These are phyloP conservation scores for Telenomus remus DNA, from an alignment of 1,140 invertebrate genomes.

Conservation along the genomic window DNA sequence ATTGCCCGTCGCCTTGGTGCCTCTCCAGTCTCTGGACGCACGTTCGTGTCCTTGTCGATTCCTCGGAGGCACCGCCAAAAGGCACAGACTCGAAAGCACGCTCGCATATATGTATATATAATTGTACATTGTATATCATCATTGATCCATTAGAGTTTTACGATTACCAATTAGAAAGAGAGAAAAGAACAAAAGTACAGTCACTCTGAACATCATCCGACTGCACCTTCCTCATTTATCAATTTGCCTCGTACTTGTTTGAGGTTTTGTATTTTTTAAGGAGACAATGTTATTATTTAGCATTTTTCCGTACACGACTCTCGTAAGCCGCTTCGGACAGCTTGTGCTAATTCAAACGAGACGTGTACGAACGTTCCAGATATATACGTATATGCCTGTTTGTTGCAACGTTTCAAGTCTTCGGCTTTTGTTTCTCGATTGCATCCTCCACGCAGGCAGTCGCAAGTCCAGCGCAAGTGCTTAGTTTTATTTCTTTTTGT, in stretches of 20 bases:
- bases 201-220: no score
- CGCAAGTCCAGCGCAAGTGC: background rate
- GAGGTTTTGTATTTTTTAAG: no score
- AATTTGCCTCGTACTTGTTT: conserved; percentile 12
- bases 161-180: conserved; percentile 12
- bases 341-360: conserved; percentile 26
- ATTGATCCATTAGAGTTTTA: background rate
- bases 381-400: conserved; percentile 45
- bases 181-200: no score
- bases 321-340: conserved; percentile 13
- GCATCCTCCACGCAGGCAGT: conserved; percentile 6
- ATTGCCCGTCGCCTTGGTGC: conserved; percentile 10
- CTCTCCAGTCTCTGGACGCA: conserved; percentile 5
- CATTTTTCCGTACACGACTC: conserved; percentile 35
- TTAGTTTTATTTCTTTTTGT: no score
- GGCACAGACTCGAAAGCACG: conserved; percentile 37
- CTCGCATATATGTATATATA: conserved; percentile 38
- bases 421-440: conserved; percentile 3
- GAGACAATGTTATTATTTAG: conserved; percentile 25
- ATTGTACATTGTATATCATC: conserved; percentile 7
- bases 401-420: conserved; percentile 17
- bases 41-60: conserved; percentile 5
- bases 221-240: conserved; percentile 25
- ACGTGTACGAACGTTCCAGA: conserved; percentile 26
- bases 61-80: conserved; percentile 3